These are phyloP conservation scores for Euwallacea fornicatus DNA, from an alignment of 1,140 invertebrate species.

Conservation along the genomic window DNA sequence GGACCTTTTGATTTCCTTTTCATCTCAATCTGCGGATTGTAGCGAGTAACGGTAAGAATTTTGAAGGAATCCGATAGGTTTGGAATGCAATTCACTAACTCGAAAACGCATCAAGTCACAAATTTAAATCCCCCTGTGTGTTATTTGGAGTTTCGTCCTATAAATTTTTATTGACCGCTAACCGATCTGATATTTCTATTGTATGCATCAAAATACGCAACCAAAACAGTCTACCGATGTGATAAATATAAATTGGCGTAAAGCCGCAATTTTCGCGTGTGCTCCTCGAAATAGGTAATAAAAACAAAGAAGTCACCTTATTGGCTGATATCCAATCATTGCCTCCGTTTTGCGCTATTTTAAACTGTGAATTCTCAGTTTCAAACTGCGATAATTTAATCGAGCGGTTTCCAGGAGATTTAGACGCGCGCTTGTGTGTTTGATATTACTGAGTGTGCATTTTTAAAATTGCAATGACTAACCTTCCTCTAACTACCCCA, in stretches of 20 bases:
- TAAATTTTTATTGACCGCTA: too few relatives aligned
- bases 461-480: background rate
- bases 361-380: constrained; percentile 18
- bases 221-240: background rate
- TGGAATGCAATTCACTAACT: too few relatives aligned
- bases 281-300: constrained; percentile 28
- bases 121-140: too few relatives aligned
- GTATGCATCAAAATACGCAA: background rate
- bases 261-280: constrained; percentile 20
- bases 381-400: constrained; percentile 17
- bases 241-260: constrained; percentile 4
- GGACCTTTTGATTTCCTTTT: too few relatives aligned
- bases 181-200: too few relatives aligned
- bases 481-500: too few relatives aligned
- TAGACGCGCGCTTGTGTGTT: background rate
- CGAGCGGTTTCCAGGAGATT: constrained; percentile 1
- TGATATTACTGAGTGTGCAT: too few relatives aligned
- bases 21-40: too few relatives aligned
- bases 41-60: too few relatives aligned
- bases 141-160: too few relatives aligned
- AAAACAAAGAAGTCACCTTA: constrained; percentile 28
- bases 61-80: too few relatives aligned
- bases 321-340: constrained; percentile 33
- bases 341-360: constrained; percentile 24
- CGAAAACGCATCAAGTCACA: too few relatives aligned